A percentile compares a stretch with the other conserved stretches of the same genome.
phyloP scores from a whole-genome alignment of 2,113 vertebrate genomes.

The Vanacampus margaritifer region DNA sequence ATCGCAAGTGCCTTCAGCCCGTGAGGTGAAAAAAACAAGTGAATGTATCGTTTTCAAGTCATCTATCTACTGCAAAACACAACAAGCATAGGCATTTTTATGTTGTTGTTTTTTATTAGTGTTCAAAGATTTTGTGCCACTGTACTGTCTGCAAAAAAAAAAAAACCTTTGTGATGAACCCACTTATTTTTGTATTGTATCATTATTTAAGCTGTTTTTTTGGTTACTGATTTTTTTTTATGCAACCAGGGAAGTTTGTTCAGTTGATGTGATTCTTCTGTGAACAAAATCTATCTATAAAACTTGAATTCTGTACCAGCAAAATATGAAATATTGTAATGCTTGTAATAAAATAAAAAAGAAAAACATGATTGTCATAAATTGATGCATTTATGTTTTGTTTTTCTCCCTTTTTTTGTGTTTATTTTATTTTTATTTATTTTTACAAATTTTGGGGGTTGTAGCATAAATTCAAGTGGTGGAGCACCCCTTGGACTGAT shows the following conservation, averaged over 20 bases:
- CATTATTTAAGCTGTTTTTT: slow-evolving; percentile 69
- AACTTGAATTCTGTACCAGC: slow-evolving; percentile 71
- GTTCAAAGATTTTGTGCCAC: slow-evolving; percentile 59
- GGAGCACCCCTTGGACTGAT: too few relatives aligned
- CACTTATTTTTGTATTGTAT: slow-evolving; percentile 74
- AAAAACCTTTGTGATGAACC: slow-evolving; percentile 49
- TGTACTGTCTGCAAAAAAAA: slow-evolving; percentile 51
- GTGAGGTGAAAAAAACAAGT: slow-evolving; percentile 52
- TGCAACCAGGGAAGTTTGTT: slow-evolving; percentile 55
- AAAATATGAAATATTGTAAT: slow-evolving; percentile 59
- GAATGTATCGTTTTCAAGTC: slow-evolving; percentile 66
- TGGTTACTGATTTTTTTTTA: slow-evolving; percentile 31
- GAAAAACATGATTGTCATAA: not conserved
- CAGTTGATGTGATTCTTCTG: slow-evolving; percentile 62
- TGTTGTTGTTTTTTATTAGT: slow-evolving; percentile 30
- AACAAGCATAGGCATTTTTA: slow-evolving; percentile 36
- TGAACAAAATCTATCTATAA: slow-evolving; percentile 68
- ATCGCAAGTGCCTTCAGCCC: slow-evolving; percentile 69
- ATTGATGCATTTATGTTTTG: not conserved
- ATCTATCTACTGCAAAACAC: slow-evolving; percentile 40
- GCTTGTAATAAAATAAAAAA: slow-evolving; percentile 57
- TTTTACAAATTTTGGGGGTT: too few relatives aligned
- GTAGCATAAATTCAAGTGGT: too few relatives aligned
- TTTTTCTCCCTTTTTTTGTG: not conserved
- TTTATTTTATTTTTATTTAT: too few relatives aligned